Evolutionary conservation across 2,888 invertebrate species (phyloP).

Genomic region (Isoperla grammatica): DNA sequence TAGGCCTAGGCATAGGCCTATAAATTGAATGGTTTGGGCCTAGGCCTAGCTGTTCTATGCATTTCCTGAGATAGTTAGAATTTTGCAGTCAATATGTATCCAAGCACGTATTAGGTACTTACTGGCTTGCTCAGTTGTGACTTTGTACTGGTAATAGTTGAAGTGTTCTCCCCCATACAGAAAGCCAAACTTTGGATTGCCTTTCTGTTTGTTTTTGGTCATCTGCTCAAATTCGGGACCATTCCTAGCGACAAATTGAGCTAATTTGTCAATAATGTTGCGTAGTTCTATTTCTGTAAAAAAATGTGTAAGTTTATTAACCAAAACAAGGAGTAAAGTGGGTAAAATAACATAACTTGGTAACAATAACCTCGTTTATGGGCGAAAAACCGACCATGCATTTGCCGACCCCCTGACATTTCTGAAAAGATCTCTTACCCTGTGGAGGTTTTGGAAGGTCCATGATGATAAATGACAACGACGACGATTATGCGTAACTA

Average conservation of each 20-base stretch:
- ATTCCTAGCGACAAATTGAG: constrained; percentile 98
- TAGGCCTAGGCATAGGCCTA: no score
- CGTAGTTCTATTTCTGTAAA: constrained; percentile 83
- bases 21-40: no score
- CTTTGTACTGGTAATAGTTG: constrained; percentile 95
- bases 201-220: constrained; percentile 97
- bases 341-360: background rate
- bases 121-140: constrained; percentile 91
- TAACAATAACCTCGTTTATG: constrained; percentile 7
- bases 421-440: constrained; percentile 45
- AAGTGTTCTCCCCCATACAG: constrained; percentile 93
- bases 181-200: constrained; percentile 96
- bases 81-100: no score
- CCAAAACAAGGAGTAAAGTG: background rate
- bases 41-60: no score
- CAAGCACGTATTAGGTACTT: no score
- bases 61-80: no score
- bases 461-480: constrained; percentile 37
- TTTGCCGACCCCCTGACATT: background rate
- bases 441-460: constrained; percentile 55
- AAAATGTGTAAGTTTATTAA: constrained; percentile 6
- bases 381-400: background rate
- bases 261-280: constrained; percentile 97
- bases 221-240: constrained; percentile 99
- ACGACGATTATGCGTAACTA: no score